phyloP scores from a whole-genome alignment of 2,888 invertebrate genomes.

The Cantharis nigra region DNA sequence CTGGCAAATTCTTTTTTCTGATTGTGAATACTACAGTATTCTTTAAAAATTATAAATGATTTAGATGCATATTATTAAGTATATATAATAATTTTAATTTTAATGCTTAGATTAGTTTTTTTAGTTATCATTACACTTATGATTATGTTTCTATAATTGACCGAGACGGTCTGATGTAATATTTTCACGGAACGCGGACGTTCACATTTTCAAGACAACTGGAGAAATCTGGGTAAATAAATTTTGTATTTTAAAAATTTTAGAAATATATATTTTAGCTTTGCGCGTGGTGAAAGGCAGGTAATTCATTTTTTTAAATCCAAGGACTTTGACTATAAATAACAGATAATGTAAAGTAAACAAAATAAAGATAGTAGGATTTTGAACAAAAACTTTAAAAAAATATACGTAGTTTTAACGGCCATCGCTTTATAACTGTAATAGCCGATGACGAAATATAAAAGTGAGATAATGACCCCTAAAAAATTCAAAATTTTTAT shows the following conservation, averaged over 20 bases:
- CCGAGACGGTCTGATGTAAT: not conserved
- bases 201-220: not conserved
- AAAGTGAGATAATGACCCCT: not conserved
- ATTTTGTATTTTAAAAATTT: not conserved
- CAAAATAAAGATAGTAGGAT: not conserved
- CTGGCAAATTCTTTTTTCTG: too few species aligned
- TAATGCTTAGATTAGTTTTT: too few species aligned
- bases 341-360: not conserved
- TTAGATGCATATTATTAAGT: too few species aligned
- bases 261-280: too few species aligned
- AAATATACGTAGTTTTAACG: not conserved
- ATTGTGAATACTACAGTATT: too few species aligned
- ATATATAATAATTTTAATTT: too few species aligned
- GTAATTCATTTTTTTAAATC: not conserved
- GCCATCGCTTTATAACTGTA: not conserved
- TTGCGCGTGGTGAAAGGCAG: not conserved
- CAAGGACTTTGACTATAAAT: not conserved
- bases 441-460: not conserved
- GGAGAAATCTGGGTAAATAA: not conserved
- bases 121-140: not conserved
- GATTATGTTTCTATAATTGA: not conserved
- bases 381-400: not conserved
- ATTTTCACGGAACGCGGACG: too few species aligned
- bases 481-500: not conserved
- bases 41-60: too few species aligned